phyloP scores from a whole-genome alignment of 2,797 vertebrate genomes.

The Typhlichthys eigenmanni region DNA sequence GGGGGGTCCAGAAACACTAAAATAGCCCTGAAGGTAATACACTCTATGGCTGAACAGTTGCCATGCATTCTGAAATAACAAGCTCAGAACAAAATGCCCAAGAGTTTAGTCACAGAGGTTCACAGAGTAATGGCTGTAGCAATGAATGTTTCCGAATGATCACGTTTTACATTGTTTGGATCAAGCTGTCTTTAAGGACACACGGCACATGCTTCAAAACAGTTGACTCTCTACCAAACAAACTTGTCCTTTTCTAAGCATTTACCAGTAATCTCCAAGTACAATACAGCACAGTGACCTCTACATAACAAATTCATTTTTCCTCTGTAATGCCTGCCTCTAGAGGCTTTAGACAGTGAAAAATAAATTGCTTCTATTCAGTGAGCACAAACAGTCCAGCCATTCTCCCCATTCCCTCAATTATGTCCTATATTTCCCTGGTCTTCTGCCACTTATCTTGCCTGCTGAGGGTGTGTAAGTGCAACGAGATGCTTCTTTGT shows the following conservation, averaged over 20 bases:
- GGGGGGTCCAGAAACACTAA: too few species aligned
- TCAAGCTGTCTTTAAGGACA: slow-evolving; percentile 42
- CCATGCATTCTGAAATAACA: slow-evolving; percentile 38
- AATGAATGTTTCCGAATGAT: slow-evolving; percentile 33
- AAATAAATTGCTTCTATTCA: slow-evolving; percentile 31
- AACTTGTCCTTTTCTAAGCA: slow-evolving; percentile 18
- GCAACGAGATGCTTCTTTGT: slow-evolving; percentile 20
- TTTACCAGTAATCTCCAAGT: slow-evolving; percentile 28
- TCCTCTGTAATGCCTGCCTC: slow-evolving; percentile 14
- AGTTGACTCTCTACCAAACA: slow-evolving; percentile 7
- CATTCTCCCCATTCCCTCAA: slow-evolving; percentile 29
- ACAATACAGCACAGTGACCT: slow-evolving; percentile 15
- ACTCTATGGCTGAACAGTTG: slow-evolving; percentile 38
- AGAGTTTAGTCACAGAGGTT: slow-evolving; percentile 27
- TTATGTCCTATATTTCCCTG: slow-evolving; percentile 35
- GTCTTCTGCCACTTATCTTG: slow-evolving; percentile 55
- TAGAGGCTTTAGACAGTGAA: slow-evolving; percentile 31
- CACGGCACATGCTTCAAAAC: background rate
- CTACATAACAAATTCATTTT: slow-evolving; percentile 16
- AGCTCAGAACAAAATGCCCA: slow-evolving; percentile 3
- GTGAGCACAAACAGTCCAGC: slow-evolving; percentile 30
- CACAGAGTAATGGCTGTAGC: slow-evolving; percentile 33
- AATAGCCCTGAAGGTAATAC: too few species aligned
- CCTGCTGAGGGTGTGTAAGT: slow-evolving; percentile 32
- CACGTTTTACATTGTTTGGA: slow-evolving; percentile 34